Base-by-base conservation (phyloP, 1,140 invertebrate genomes). In the Drosophila cardini region DNA sequence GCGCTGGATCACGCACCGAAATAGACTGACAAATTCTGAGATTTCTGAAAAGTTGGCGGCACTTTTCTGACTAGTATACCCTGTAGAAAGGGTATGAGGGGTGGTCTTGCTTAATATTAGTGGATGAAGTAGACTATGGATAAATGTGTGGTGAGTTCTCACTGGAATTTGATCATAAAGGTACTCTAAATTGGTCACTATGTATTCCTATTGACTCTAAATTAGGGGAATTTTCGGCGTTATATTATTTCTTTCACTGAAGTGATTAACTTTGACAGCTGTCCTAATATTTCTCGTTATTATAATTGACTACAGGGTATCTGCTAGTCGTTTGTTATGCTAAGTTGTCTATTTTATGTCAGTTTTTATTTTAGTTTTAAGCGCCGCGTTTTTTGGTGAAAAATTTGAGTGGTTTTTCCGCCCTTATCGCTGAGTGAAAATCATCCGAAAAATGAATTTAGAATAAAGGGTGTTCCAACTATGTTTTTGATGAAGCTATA, bases 1-100 rank as follows among this genome's bases (percentile, higher is more conserved):
- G 74, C 86, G 71, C 90, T 91, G 90, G 90, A 91, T 89, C 86
- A 82, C 83, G 78, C 80, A 86, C 90, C 77, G 77, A 90, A 91
- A 82, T 91, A 91, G 75, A 91, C 90, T 91, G 81, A 72, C 68
- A 52, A 26, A 62, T 50, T 58, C 30, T 57, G 26, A 50, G 9
- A 48, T 53, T 26, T 26, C 46, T 42, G 18, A 48, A n/a, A 21
- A 43, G 45, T 50, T 30, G 64, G 10, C 11, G 42, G 56, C 67
- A 63, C 48, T 53, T 72, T 72, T 65, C 48, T 18, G 56, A 15
- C 58, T 36, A 11, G 61, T 36, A 43, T 64, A 52, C 48, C 48
- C 26, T 32, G 48, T 15, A 15, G 13, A 0, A 26, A 15, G n/a
- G n/a, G 10, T 0, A 2, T 1, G 9, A 15, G 26, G 46, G 26